Evolutionary conservation across 2,113 vertebrate species (phyloP).

Genomic region (Gymnorhina tibicen): DNA sequence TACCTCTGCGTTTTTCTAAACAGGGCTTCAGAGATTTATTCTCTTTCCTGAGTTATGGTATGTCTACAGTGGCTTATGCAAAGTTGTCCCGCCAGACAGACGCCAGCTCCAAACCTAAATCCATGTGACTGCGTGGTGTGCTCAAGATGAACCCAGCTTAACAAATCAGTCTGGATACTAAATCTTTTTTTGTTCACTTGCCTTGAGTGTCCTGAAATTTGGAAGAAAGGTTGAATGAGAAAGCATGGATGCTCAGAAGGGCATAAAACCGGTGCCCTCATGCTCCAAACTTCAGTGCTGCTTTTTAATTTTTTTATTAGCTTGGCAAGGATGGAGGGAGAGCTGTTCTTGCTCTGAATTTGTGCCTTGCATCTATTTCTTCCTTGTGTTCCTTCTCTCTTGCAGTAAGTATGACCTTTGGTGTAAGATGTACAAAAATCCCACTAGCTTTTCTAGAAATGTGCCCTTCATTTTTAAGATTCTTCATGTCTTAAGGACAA

Average conservation of each 20-base stretch:
- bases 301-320: not conserved
- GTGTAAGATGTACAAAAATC: not conserved
- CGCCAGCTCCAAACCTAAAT: slow-evolving; percentile 40
- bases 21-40: slow-evolving; percentile 34
- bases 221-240: not conserved
- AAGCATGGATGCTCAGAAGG: not conserved
- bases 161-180: not conserved
- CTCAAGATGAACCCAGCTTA: not conserved
- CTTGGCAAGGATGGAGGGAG: not conserved
- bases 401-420: not conserved
- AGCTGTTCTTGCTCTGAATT: not conserved
- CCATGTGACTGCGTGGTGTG: not conserved
- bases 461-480: not conserved
- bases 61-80: not conserved
- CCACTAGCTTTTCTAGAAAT: not conserved
- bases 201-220: not conserved
- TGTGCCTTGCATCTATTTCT: not conserved
- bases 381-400: not conserved
- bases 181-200: not conserved
- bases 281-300: not conserved
- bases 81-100: slow-evolving; percentile 5
- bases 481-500: not conserved
- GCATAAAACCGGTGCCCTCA: not conserved
- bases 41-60: not conserved
- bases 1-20: slow-evolving; percentile 9